A percentile compares a stretch with the other conserved stretches of the same genome.
Evolutionary conservation across 2,113 vertebrate species (phyloP).

Genomic region (Ochotona curzoniae): DNA sequence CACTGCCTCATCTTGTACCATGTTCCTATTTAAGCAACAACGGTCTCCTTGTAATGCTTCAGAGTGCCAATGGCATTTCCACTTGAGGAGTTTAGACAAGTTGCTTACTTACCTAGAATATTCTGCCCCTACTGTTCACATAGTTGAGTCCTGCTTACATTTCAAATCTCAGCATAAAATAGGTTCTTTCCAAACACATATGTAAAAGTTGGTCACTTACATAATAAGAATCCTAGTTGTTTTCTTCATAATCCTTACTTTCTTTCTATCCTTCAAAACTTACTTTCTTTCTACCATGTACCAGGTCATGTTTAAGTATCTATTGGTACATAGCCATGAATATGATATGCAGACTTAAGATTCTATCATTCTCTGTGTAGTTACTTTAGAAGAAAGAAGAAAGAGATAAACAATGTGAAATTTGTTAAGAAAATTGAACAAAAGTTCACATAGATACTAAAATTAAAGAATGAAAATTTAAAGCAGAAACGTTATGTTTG

Average conservation of each 20-base stretch:
- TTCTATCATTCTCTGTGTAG: not conserved
- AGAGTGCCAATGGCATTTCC: not conserved
- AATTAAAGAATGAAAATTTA: not conserved
- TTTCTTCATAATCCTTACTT: not conserved
- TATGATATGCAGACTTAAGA: not conserved
- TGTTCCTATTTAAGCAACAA: not conserved
- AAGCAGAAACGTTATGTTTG: not conserved
- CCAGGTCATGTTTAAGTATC: not conserved
- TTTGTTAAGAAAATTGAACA: not conserved
- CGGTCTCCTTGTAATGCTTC: not conserved
- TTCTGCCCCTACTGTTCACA: not conserved
- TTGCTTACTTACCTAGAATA: not conserved
- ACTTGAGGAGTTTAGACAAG: not conserved
- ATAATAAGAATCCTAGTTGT: not conserved
- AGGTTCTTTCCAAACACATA: not conserved
- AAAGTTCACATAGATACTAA: not conserved
- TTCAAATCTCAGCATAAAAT: conserved; percentile 10
- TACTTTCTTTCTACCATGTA: not conserved
- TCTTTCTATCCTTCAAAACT: not conserved
- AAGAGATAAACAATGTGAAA: not conserved
- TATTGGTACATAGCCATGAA: not conserved
- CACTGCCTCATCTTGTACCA: not conserved
- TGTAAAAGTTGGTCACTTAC: not conserved
- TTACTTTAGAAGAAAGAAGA: not conserved
- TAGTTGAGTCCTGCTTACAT: not conserved